Base-by-base conservation (phyloP, 1,140 invertebrate species). In the Hypothenemus hampei region DNA sequence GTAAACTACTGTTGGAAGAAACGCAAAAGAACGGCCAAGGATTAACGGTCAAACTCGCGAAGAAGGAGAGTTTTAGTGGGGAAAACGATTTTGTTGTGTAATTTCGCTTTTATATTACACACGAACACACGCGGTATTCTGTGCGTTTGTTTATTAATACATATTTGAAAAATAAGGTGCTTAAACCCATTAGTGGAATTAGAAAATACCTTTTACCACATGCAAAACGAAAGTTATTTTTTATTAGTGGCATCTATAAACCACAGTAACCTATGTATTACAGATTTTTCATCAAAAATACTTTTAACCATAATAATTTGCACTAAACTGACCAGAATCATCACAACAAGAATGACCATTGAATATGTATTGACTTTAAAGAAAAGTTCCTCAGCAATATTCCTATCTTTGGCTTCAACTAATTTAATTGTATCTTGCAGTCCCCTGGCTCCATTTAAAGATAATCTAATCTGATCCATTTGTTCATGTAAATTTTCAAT, bases 321-420 rank as follows among this genome's bases (percentile, higher is more conserved):
- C 3, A 83, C 67, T 18, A 81, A 60, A 0, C 85, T 85, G 4
- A 90, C 83, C 8, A 76, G 55, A 6, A 88, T 48, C 84, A 91
- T 88, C 6, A 87, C 66, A 16, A 76, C 60, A 3, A 89, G 78
- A 59, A 89, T 85, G 1, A 85, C 61, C 45, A 83, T 66, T 0
- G 87, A 90, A 77, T 85, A 87, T 3, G 72, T 73, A 69, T 87
- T 85, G 0, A 91, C 86, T 63, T 82, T 79, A 63, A 75, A 78
- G 72, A 80, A 86, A 66, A 84, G 89, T 13, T 81, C 77, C 68
- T 92, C 89, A 0, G 84, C 83, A n/a, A 86, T 62, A 70, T 87
- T 89, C 53, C 87, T 76, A 70, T 91, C 88, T 24, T 87, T 69
- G 0, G 86, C 82, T 71, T 91, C 89, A 61, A 80, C 78, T 1